Conservation (phyloP, 2,797 vertebrate species). For the Centropyge bicolor region DNA sequence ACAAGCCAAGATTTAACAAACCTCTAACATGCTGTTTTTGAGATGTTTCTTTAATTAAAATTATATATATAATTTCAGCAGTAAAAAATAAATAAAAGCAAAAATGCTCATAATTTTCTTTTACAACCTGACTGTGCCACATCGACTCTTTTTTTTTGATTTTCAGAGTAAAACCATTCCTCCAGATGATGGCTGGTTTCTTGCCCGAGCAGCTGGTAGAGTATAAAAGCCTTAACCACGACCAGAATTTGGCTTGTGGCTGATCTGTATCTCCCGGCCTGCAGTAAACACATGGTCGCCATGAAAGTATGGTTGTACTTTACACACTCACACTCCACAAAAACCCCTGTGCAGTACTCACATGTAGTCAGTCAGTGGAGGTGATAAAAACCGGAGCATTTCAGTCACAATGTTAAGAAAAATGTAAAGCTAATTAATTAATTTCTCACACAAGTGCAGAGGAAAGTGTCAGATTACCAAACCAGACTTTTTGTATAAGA, state of each 20-base stretch:
- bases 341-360: constrained; percentile 32
- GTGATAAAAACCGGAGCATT: constrained; percentile 19
- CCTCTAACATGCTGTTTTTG: not conserved
- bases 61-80: not conserved
- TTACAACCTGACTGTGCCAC: not conserved
- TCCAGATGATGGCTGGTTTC: constrained; percentile 34
- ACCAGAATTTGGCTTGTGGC: constrained; percentile 53
- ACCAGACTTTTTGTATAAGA: not conserved
- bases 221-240: constrained; percentile 46
- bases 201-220: constrained; percentile 42
- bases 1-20: not conserved
- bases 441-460: not conserved
- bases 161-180: constrained; percentile 35
- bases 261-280: constrained; percentile 53
- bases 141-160: constrained; percentile 3
- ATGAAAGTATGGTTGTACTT: constrained; percentile 24
- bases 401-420: constrained; percentile 10
- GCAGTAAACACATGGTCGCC: constrained; percentile 62
- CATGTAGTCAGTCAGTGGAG: constrained; percentile 5
- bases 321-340: constrained; percentile 30
- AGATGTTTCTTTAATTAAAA: not conserved
- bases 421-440: constrained; percentile 8
- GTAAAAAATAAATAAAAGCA: not conserved
- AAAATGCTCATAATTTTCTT: not conserved
- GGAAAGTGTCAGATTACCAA: not conserved